A percentile compares a stretch with the other conserved stretches of the same genome.
These are phyloP conservation scores for Channa striata DNA, from an alignment of 2,797 vertebrate genomes.

Conservation along the genomic window DNA sequence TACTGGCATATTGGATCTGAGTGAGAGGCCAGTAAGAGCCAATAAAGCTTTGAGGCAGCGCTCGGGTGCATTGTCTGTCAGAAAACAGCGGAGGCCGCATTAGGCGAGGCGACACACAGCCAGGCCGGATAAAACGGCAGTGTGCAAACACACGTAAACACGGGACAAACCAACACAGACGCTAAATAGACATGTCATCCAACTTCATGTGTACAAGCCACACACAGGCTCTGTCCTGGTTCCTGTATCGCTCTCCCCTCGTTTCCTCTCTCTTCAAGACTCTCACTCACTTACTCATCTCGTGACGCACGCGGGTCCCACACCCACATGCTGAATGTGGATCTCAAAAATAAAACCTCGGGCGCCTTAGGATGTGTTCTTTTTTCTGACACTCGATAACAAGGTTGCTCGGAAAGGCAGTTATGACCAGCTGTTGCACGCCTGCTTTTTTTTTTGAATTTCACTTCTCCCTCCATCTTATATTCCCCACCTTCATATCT, in stretches of 20 bases:
- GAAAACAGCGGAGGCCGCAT: constrained; percentile 52
- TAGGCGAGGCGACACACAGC: constrained; percentile 47
- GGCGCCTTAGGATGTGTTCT: constrained; percentile 32
- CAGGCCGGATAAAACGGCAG: constrained; percentile 30
- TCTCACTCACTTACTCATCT: constrained; percentile 51
- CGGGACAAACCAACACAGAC: constrained; percentile 27
- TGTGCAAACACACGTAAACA: constrained; percentile 32
- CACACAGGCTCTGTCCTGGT: constrained; percentile 21
- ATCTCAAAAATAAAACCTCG: constrained; percentile 45
- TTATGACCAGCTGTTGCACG: constrained; percentile 6
- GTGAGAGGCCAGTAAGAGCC: constrained; percentile 80
- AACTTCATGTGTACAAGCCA: constrained; percentile 6
- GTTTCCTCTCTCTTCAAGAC: constrained; percentile 64
- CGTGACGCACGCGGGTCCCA: constrained; percentile 58
- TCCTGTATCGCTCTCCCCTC: constrained; percentile 45
- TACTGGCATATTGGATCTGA: constrained; percentile 80
- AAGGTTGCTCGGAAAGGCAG: constrained; percentile 21
- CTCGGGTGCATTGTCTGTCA: constrained; percentile 56
- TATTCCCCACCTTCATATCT: constrained; percentile 4
- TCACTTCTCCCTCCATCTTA: not conserved
- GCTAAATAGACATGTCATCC: constrained; percentile 3
- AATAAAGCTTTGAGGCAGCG: constrained; percentile 73
- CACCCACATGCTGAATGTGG: constrained; percentile 51
- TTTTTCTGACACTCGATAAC: constrained; percentile 24
- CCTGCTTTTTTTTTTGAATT: constrained; percentile 11